Base-by-base conservation (phyloP, 2,888 invertebrate genomes). In the Cheilosia grossa region DNA sequence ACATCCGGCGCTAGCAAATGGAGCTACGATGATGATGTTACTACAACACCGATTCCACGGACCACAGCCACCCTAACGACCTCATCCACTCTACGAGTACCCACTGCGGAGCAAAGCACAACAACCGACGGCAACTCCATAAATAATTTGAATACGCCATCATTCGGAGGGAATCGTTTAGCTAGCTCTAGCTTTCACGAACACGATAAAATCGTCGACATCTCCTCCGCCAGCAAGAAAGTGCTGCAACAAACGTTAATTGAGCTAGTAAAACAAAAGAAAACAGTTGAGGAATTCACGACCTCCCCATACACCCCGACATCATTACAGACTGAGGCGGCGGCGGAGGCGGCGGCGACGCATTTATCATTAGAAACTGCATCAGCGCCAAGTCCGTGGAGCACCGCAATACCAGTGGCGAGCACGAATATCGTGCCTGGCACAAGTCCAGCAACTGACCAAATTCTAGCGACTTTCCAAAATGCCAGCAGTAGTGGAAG, bases 201-300 rank as follows among this genome's bases (percentile, higher is more conserved):
- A 24, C 2, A 30, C 15, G 10, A 61, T 40, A 33, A 51, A 44
- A 17, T 21, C 19, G 54, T 63, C 27, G 44, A 42, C 4, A 40
- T n/a, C 24, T 51, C 21, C 6, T 13, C 27, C 21, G 56, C 19
- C 21, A 53, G n/a, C 51, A 27, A 44, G 30, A 59, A 61, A 51
- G n/a, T 44, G n/a, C 24, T 47, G 17, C 44, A 61, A 21, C 66
- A 51, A 37, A 61, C 59, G 49, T 53, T 33, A 59, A 77, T 77
- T 70, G 58, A 37, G 40, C 67, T 81, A 37, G 37, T 44, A 42
- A 59, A 51, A 30, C 58, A 58, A 30, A n/a, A 27, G 27, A 64
- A 30, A 27, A 37, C 19, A 37, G 64, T 33, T n/a, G 63, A 70
- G 15, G 49, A n/a, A 54, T 40, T 54, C 19, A 19, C 70, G 27